A percentile compares a stretch with the other conserved stretches of the same genome.
Conservation (phyloP, 2,113 vertebrate species). For the Dasypus novemcinctus region DNA sequence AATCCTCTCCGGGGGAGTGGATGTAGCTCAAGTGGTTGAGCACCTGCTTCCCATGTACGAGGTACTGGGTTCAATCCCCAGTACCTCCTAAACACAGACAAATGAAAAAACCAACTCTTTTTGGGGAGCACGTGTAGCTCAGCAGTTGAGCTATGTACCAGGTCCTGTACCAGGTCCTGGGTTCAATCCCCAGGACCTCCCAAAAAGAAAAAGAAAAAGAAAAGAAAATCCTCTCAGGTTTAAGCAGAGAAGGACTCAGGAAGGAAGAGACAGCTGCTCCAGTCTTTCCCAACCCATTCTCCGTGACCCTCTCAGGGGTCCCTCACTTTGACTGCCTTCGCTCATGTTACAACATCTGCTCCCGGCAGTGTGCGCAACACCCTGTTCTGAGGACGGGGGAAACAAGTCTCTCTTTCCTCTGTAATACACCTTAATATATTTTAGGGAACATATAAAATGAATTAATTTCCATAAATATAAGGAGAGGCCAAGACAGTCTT, state of each 20-base stretch:
- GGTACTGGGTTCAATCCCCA: no score
- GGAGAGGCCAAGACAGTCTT: background rate
- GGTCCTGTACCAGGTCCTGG: no score
- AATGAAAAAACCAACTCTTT: no score
- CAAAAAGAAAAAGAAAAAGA: background rate
- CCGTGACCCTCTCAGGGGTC: no score
- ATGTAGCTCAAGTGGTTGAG: no score
- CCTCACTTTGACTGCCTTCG: background rate
- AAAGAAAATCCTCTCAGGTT: background rate
- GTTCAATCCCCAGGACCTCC: no score
- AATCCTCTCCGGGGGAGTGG: background rate
- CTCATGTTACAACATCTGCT: no score
- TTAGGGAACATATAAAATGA: background rate
- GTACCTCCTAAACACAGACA: no score
- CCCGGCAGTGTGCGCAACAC: background rate
- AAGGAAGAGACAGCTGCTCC: background rate
- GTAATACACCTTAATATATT: background rate
- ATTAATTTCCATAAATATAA: background rate
- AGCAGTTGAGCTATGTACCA: no score
- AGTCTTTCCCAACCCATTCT: background rate
- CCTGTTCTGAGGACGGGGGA: background rate
- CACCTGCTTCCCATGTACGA: no score
- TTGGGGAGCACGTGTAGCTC: no score
- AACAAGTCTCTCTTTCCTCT: background rate
- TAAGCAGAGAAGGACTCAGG: background rate